phyloP scores from a whole-genome alignment of 2,113 vertebrate genomes.

The Fulica atra region DNA sequence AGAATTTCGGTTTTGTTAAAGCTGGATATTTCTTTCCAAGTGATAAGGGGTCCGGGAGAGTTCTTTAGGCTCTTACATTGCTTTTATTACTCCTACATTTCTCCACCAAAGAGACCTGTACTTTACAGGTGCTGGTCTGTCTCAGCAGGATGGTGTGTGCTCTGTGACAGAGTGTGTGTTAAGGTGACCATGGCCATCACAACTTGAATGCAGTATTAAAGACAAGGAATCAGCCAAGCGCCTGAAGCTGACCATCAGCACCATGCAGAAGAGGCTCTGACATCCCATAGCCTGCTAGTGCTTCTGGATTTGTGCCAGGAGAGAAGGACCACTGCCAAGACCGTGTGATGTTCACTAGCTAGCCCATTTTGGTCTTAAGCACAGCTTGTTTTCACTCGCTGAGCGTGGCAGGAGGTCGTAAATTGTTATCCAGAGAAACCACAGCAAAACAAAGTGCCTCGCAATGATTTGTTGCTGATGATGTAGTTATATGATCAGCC shows the following conservation, averaged over 20 bases:
- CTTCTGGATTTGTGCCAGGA: neutral
- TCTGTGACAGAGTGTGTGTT: neutral
- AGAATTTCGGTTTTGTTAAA: neutral
- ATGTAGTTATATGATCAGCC: neutral
- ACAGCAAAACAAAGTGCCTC: neutral
- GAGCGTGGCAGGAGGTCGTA: neutral
- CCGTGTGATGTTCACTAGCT: neutral
- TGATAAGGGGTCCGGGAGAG: neutral
- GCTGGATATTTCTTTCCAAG: neutral
- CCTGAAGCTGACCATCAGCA: conserved; percentile 12
- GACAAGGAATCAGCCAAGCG: neutral
- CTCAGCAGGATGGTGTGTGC: neutral
- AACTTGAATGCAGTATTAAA: neutral
- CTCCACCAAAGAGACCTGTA: neutral
- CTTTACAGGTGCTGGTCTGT: neutral
- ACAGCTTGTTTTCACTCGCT: neutral
- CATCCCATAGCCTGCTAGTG: neutral
- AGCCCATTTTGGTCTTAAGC: neutral
- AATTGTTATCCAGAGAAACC: conserved; percentile 7
- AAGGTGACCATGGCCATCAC: neutral
- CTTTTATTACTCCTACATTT: neutral
- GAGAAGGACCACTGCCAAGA: neutral
- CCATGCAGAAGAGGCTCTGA: neutral
- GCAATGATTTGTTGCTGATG: neutral
- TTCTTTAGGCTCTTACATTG: neutral